phyloP scores from a whole-genome alignment of 1,140 invertebrate genomes.

The Listronotus oregonensis region DNA sequence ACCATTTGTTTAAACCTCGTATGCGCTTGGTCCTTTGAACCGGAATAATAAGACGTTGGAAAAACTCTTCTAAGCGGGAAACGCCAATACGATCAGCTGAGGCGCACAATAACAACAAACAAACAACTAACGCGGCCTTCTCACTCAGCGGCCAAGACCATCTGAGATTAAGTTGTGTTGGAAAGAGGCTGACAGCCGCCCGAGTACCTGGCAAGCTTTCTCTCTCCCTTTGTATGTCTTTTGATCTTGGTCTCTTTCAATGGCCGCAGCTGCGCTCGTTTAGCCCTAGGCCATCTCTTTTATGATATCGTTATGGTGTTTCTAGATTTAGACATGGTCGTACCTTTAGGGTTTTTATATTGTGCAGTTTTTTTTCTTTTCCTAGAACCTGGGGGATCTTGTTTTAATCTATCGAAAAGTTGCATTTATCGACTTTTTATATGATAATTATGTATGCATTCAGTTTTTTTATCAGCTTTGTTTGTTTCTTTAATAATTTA shows the following conservation, averaged over 20 bases:
- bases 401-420: no score
- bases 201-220: conserved; percentile 29
- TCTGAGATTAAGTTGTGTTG: conserved; percentile 33
- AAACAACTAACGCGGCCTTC: conserved; percentile 21
- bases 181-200: conserved; percentile 34
- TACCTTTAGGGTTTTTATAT: neutral
- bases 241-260: conserved; percentile 24
- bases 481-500: no score
- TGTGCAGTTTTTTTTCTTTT: no score
- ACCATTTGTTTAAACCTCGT: no score
- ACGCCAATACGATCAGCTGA: conserved; percentile 19
- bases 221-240: conserved; percentile 26
- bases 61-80: neutral
- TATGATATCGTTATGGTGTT: conserved; percentile 31
- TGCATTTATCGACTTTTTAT: no score
- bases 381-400: no score
- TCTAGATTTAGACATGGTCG: conserved; percentile 22
- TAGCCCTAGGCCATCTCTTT: conserved; percentile 18
- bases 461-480: no score
- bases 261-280: conserved; percentile 30
- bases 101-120: conserved; percentile 18
- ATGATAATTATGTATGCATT: no score
- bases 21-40: conserved; percentile 12
- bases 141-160: conserved; percentile 28
- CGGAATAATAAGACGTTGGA: neutral